Evolutionary conservation across 2,888 invertebrate species (phyloP), one percentile per base, ranked within the genome.

Genomic region (Eupeodes latifasciatus): DNA sequence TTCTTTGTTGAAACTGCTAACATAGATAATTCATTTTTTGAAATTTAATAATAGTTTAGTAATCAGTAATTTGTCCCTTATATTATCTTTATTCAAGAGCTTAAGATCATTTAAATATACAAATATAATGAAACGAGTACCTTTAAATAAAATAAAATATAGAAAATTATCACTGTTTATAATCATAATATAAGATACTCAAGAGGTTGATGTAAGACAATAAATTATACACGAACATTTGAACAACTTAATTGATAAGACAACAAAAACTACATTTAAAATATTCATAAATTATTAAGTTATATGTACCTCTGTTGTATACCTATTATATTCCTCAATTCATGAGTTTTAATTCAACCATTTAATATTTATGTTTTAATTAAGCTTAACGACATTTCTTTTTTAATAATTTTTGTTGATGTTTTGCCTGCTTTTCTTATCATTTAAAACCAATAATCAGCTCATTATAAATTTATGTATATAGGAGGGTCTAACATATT

Each of bases 281-380:
- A 55, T 55, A 19, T 55, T 55, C 55, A 55, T 55, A 55, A 55
- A 55, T 55, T 55, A 55, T 19, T 40, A 40, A 40, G 40, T 5
- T 40, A 40, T 40, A 5, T 36, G 36, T 36, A 36, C 36, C 5
- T 36, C 5, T 40, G 4, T 5, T 7, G 3, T 40, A 40, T 40
- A 40, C 40, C 40, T 40, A 7, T 9, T 14, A 51, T 51, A 51
- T 51, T 51, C 51, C 5, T 51, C 51, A 51, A 51, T 11, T 19
- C 55, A 55, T 19, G 55, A 55, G 19, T 19, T 9, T 55, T 55
- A 9, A 55, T 55, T 55, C 19, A 55, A 55, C 55, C 9, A 19
- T n/a, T 51, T 51, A 12, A 51, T 55, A 55, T 55, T 55, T 19
- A 55, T 55, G 55, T 55, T 55, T 55, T 55, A 55, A 55, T 55